Percentiles rank a stretch among this genome's conserved stretches.
Conservation (phyloP, 2,888 invertebrate species). For the Rhyacophila evoluta region DNA sequence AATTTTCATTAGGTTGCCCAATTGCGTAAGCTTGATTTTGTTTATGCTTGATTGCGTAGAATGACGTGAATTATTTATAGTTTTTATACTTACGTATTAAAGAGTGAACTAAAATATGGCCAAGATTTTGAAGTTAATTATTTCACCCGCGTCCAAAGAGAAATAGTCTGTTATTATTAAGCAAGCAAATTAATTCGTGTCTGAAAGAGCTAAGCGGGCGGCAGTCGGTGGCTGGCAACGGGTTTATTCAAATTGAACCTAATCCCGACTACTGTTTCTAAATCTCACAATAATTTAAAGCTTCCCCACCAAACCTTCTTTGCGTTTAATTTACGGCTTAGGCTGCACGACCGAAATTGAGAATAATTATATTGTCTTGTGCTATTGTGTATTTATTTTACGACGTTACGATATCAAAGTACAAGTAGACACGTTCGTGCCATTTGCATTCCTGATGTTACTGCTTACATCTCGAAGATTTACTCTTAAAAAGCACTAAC, state of each 20-base stretch:
- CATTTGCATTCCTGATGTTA: slow-evolving; percentile 53
- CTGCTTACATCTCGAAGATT: not conserved
- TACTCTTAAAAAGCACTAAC: slow-evolving; percentile 1
- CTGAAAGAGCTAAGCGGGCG: not conserved
- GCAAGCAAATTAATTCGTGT: not conserved
- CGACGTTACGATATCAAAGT: slow-evolving; percentile 25
- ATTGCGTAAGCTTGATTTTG: too few species aligned
- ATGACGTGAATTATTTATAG: too few species aligned
- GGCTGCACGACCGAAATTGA: slow-evolving; percentile 51
- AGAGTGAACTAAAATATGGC: not conserved
- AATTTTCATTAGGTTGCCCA: too few species aligned
- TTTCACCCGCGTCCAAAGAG: not conserved
- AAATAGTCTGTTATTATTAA: not conserved
- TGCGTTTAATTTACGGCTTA: slow-evolving; percentile 55
- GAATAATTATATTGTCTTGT: slow-evolving; percentile 54
- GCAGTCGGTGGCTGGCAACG: slow-evolving; percentile 26
- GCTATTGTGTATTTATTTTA: slow-evolving; percentile 51
- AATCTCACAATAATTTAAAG: slow-evolving; percentile 55
- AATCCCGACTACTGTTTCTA: slow-evolving; percentile 55
- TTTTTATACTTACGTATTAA: not conserved
- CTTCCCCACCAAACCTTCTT: slow-evolving; percentile 53
- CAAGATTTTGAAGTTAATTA: not conserved
- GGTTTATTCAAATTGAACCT: slow-evolving; percentile 55
- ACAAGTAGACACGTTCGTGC: slow-evolving; percentile 35
- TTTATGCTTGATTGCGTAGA: too few species aligned